Conservation (phyloP, 2,888 invertebrate genomes). For the Lydus trimaculatus region DNA sequence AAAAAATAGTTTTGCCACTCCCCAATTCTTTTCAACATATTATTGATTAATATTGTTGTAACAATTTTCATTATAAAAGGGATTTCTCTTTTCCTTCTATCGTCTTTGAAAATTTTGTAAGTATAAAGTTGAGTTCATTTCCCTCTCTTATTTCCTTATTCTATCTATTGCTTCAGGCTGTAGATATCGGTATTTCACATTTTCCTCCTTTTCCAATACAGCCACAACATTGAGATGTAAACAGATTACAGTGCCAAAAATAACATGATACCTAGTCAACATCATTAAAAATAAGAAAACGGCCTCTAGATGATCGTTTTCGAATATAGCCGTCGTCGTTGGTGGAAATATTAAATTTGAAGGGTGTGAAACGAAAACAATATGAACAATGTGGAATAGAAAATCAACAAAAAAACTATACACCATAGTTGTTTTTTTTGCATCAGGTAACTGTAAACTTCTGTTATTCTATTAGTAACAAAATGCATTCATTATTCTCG, state of each 20-base stretch:
- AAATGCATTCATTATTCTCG: neutral
- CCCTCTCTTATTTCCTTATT: slow-evolving; percentile 41
- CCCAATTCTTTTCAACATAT: no score
- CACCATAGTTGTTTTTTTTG: no score
- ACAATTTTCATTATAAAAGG: neutral
- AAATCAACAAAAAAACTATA: neutral
- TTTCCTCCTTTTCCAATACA: slow-evolving; percentile 29
- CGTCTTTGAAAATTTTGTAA: slow-evolving; percentile 34
- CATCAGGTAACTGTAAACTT: neutral
- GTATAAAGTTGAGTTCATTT: slow-evolving; percentile 43
- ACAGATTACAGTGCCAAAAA: slow-evolving; percentile 43
- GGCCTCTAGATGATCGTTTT: slow-evolving; percentile 31
- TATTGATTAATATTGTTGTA: neutral
- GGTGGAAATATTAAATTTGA: slow-evolving; percentile 20
- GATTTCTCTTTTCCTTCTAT: slow-evolving; percentile 15
- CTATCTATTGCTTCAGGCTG: slow-evolving; percentile 33
- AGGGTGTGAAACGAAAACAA: no score
- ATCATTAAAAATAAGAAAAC: slow-evolving; percentile 41
- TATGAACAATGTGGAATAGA: neutral
- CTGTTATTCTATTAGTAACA: neutral
- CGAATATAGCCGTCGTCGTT: neutral
- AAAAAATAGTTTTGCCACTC: no score
- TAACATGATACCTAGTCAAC: slow-evolving; percentile 43
- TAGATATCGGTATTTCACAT: slow-evolving; percentile 41
- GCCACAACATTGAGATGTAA: slow-evolving; percentile 36